phyloP scores from a whole-genome alignment of 1,140 invertebrate species.

The Xylocopa sonorina region DNA sequence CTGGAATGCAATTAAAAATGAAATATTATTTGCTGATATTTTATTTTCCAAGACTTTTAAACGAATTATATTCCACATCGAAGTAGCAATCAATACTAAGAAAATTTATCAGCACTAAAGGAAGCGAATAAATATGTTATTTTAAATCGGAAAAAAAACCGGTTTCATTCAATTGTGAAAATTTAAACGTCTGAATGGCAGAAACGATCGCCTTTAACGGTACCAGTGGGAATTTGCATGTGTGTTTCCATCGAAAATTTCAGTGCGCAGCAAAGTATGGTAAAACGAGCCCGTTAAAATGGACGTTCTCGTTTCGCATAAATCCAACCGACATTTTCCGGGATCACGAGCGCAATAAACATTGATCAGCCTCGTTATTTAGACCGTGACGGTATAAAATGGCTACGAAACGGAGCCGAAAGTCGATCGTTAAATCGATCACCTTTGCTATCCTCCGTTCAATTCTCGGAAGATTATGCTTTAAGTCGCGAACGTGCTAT shows the following conservation, averaged over 20 bases:
- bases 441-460: not conserved
- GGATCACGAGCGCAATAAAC: constrained; percentile 32
- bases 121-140: no score
- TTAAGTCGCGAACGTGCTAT: not conserved
- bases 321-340: constrained; percentile 27
- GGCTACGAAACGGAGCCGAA: not conserved
- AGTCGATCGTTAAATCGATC: not conserved
- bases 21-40: no score
- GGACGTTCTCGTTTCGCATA: constrained; percentile 38
- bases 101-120: no score
- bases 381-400: not conserved
- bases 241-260: constrained; percentile 7
- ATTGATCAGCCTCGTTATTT: constrained; percentile 19
- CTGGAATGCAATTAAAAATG: no score
- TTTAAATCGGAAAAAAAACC: no score
- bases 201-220: not conserved
- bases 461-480: not conserved
- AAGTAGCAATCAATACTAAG: not conserved
- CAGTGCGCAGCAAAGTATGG: not conserved
- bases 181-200: not conserved
- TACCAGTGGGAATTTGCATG: not conserved
- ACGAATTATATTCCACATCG: not conserved
- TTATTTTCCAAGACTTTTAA: no score
- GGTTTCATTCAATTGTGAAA: not conserved
- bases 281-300: constrained; percentile 26